Base-by-base conservation (phyloP, 37 sponge, comb jelly and placozoan genomes). In the Hexactinellida sp. region DNA sequence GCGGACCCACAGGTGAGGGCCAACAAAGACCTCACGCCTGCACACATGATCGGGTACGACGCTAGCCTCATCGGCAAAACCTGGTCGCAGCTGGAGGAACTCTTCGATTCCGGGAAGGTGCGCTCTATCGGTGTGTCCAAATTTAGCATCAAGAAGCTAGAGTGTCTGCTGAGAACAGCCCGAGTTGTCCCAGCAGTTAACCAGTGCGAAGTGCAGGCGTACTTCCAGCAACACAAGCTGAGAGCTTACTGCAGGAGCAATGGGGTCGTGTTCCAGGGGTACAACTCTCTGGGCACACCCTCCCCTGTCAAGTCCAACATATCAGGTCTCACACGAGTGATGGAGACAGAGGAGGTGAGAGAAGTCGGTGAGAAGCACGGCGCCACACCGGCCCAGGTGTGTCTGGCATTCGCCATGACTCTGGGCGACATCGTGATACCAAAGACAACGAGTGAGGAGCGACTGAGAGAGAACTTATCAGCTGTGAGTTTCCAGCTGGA, bases 101-200 rank as follows among this genome's bases (percentile, higher is more conserved):
- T 86, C 19, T 86, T 89, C 24, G 82, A 38, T 1, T 90, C 89
- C 51, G 92, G 92, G 36, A 54, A 91, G 23, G 86, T 37, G 37
- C 91, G 84, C 38, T 84, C 90, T 36, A 91, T 94, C 84, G 94
- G 94, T n/a, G 86, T 94, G 82, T 94, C 94, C 25, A 94, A 94
- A 88, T 94, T 90, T 54, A 86, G 92, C 83, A 94, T 94, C 86
- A 90, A 89, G 37, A 88, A 94, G 88, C 89, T 85, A 1, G 92
- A 88, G 39, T 52, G 37, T n/a, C 85, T 94, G 1, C 84, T 94
- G 37, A 87, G 91, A 87, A 89, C 92, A 30, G 94, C 92, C 16
- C 89, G 87, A 82, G 87, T 89, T 38, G 88, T 92, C 1, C 94
- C 94, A 37, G 94, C 94, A 84, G 92, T 94, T 36, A 94, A 92